phyloP scores from a whole-genome alignment of 2,113 vertebrate genomes.

The Osmerus mordax region DNA sequence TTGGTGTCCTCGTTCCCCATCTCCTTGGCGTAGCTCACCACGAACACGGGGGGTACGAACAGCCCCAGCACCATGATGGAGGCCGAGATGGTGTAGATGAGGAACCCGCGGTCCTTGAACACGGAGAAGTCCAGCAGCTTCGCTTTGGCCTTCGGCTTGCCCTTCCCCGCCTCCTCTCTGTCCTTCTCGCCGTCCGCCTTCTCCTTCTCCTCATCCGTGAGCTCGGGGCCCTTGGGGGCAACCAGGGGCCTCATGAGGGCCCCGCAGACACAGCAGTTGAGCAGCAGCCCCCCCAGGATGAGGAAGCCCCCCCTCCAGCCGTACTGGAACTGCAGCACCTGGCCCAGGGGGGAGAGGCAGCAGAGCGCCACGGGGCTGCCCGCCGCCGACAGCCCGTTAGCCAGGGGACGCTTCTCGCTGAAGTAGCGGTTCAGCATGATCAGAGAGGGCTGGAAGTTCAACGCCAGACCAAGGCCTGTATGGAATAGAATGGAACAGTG shows the following conservation, averaged over 20 bases:
- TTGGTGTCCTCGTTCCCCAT: conserved; percentile 82
- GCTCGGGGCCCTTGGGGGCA: conserved; percentile 43
- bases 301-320: conserved; percentile 95
- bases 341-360: conserved; percentile 87
- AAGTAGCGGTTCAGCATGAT: conserved; percentile 98
- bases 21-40: conserved; percentile 93
- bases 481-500: conserved; percentile 4
- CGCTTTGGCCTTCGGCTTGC: conserved; percentile 61
- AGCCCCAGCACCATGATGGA: conserved; percentile 95
- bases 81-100: conserved; percentile 84
- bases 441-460: conserved; percentile 95
- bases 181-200: conserved; percentile 21
- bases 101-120: conserved; percentile 84
- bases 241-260: conserved; percentile 88
- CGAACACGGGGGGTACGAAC: conserved; percentile 92
- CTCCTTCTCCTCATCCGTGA: conserved; percentile 21
- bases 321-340: conserved; percentile 82
- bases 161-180: conserved; percentile 40
- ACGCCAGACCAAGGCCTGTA: conserved; percentile 87
- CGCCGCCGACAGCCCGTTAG: conserved; percentile 89
- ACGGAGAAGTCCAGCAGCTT: conserved; percentile 89
- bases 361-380: conserved; percentile 92
- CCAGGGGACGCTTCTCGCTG: conserved; percentile 84
- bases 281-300: conserved; percentile 86
- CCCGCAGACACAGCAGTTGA: conserved; percentile 92